Conservation (phyloP, 2,113 vertebrate genomes). For the Bothrops jararaca region DNA sequence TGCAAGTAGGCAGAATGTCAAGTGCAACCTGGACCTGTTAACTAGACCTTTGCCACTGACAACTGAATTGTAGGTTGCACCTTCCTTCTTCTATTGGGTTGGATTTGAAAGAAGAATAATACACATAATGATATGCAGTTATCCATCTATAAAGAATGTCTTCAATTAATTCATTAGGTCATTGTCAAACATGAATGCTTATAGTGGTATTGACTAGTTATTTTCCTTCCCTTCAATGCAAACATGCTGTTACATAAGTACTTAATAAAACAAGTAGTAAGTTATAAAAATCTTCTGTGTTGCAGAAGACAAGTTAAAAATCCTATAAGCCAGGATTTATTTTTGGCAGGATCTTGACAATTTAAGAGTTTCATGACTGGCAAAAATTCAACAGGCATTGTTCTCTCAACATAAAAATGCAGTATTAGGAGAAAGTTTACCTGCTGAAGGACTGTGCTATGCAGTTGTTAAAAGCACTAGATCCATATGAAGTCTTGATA, state of each 20-base stretch:
- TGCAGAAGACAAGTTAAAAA: not conserved
- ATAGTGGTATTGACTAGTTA: not conserved
- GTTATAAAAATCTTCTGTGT: not conserved
- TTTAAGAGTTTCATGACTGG: not conserved
- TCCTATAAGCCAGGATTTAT: not conserved
- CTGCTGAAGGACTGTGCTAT: not conserved
- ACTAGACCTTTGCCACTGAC: not conserved
- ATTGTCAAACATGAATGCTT: not conserved
- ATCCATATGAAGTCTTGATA: too few relatives aligned
- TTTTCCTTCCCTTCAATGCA: not conserved
- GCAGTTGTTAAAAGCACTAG: not conserved
- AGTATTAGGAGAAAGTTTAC: not conserved
- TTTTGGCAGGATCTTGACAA: not conserved
- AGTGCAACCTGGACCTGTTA: not conserved
- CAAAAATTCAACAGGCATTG: constrained; percentile 7
- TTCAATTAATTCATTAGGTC: constrained; percentile 1
- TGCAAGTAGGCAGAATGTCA: not conserved
- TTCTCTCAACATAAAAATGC: not conserved
- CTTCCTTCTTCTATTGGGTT: not conserved
- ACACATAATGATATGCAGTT: not conserved
- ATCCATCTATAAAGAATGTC: not conserved
- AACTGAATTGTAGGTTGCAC: not conserved
- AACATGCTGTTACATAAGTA: not conserved
- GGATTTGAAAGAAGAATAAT: not conserved
- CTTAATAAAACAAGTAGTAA: not conserved